These are phyloP conservation scores for Aptenodytes forsteri DNA, from an alignment of 2,113 vertebrate species.

Conservation along the genomic window DNA sequence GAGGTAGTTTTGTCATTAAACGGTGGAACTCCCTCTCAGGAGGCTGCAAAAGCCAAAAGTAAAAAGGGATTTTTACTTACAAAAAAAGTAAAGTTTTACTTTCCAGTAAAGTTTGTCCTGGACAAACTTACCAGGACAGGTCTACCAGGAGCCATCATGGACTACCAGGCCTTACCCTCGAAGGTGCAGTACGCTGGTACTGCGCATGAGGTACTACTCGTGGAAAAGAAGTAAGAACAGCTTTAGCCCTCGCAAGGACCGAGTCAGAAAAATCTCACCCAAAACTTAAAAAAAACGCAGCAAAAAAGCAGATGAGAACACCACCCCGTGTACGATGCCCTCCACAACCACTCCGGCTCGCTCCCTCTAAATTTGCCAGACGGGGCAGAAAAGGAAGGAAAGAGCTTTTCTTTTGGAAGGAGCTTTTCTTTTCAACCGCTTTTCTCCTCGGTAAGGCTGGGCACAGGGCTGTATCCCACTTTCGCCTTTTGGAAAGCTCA, in stretches of 20 bases:
- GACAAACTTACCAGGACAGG: too few species aligned
- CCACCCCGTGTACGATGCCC: fast-evolving
- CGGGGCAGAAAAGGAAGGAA: not conserved
- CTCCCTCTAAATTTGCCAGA: not conserved
- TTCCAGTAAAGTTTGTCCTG: too few species aligned
- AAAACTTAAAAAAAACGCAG: not conserved
- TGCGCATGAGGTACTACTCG: fast-evolving
- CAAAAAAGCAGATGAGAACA: not conserved
- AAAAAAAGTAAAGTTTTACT: too few species aligned
- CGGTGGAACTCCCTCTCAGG: not conserved
- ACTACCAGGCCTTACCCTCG: fast-evolving
- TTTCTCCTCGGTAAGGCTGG: not conserved
- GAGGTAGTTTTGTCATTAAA: not conserved
- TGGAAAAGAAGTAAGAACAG: not conserved
- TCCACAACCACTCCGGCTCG: fast-evolving
- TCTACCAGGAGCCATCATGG: not conserved
- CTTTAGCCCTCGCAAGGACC: not conserved
- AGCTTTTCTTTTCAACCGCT: not conserved
- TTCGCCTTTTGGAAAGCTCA: not conserved
- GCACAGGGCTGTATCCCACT: not conserved
- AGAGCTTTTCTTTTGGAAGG: not conserved
- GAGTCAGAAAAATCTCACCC: not conserved
- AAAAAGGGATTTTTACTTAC: not conserved
- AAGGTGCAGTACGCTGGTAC: fast-evolving
- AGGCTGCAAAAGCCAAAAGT: not conserved